These are phyloP conservation scores for Neoniphon sammara DNA, from an alignment of 2,797 vertebrate genomes.

Conservation along the genomic window DNA sequence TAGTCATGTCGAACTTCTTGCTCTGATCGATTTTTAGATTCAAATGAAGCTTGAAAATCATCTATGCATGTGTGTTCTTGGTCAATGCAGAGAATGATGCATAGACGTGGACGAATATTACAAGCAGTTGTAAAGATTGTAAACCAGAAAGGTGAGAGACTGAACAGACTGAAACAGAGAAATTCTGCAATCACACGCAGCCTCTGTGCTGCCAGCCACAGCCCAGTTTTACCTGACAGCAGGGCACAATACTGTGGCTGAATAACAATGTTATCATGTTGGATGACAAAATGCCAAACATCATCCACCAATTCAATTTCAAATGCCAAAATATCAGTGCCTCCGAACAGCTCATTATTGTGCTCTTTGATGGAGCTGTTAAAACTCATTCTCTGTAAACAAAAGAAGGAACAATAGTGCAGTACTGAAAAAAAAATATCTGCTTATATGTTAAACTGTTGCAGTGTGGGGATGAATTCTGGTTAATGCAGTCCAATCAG, in stretches of 20 bases:
- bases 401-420: neutral
- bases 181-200: neutral
- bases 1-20: neutral
- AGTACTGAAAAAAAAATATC: conserved; percentile 7
- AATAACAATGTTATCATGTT: neutral
- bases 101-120: conserved; percentile 16
- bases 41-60: neutral
- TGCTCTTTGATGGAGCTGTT: neutral
- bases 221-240: neutral
- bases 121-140: conserved; percentile 32
- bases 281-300: neutral
- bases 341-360: neutral
- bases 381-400: neutral
- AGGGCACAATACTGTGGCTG: conserved; percentile 2
- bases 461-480: neutral
- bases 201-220: neutral
- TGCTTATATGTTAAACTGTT: conserved; percentile 7
- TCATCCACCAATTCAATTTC: neutral
- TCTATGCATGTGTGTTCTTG: neutral
- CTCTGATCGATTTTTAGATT: neutral
- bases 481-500: neutral
- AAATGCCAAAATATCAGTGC: conserved; percentile 14
- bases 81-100: neutral
- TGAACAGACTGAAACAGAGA: neutral
- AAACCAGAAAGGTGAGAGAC: conserved; percentile 20